These are phyloP conservation scores for Eristalis arbustorum DNA, from an alignment of 2,888 invertebrate genomes.

Conservation along the genomic window DNA sequence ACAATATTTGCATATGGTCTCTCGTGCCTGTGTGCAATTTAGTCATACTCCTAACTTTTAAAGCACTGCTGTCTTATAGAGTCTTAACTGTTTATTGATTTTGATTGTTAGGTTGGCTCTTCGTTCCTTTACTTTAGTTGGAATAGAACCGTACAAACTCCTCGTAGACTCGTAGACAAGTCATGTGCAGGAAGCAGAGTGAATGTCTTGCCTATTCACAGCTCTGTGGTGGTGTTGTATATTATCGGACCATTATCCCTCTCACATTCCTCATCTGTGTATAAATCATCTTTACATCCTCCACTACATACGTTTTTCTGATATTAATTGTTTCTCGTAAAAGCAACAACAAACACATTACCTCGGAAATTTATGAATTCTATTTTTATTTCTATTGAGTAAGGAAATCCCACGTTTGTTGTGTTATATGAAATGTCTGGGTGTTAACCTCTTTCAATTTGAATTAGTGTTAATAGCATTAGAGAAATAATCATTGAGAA, in stretches of 20 bases:
- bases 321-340: background rate
- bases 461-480: background rate
- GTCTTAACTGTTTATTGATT: slow-evolving; percentile 66
- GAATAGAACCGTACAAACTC: background rate
- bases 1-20: slow-evolving; percentile 29
- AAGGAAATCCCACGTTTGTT: background rate
- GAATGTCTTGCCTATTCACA: background rate
- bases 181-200: slow-evolving; percentile 8
- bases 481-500: background rate
- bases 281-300: slow-evolving; percentile 24
- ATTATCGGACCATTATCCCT: slow-evolving; percentile 12
- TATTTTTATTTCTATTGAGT: background rate
- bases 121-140: slow-evolving; percentile 1
- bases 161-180: background rate
- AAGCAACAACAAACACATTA: background rate
- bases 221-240: background rate
- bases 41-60: slow-evolving; percentile 5
- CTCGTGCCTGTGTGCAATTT: slow-evolving; percentile 49
- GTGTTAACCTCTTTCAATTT: background rate
- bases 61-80: slow-evolving; percentile 18
- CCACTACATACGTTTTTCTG: background rate
- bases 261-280: background rate
- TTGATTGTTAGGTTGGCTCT: slow-evolving; percentile 12
- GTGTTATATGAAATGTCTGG: background rate
- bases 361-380: background rate